phyloP scores from a whole-genome alignment of 2,113 vertebrate species.

The Oxyruncus cristatus region DNA sequence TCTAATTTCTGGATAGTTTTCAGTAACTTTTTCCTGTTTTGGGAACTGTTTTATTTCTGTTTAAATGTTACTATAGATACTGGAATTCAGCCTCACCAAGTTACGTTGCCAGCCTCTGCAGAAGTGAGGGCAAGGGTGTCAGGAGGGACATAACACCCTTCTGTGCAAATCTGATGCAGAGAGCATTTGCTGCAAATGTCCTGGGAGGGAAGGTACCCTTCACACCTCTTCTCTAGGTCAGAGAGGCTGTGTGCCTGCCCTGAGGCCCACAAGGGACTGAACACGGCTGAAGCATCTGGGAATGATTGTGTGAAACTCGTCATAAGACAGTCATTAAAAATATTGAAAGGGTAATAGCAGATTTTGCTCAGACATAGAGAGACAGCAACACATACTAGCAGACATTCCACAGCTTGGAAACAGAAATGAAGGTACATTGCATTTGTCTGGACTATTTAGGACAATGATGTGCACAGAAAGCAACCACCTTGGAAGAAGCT shows the following conservation, averaged over 20 bases:
- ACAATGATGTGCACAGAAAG: background rate
- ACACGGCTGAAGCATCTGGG: background rate
- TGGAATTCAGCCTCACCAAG: background rate
- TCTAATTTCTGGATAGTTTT: constrained; percentile 31
- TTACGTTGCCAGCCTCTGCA: constrained; percentile 14
- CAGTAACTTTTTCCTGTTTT: constrained; percentile 42
- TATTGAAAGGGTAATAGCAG: background rate
- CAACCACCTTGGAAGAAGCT: background rate
- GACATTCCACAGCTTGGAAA: background rate
- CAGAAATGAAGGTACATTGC: background rate
- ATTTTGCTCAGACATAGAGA: background rate
- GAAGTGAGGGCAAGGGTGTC: background rate
- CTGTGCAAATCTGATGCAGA: background rate
- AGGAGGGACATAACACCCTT: background rate
- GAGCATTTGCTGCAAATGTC: fast-evolving
- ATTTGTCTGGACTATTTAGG: background rate
- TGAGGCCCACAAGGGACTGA: background rate
- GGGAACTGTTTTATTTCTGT: constrained; percentile 54
- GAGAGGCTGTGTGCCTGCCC: background rate
- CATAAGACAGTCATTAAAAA: background rate
- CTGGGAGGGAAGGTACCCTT: background rate
- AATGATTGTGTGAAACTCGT: background rate
- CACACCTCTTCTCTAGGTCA: background rate
- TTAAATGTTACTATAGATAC: constrained; percentile 61
- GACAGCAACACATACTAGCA: background rate